Evolutionary conservation across 2,888 invertebrate species (phyloP).

Genomic region (Ectobius pallidus): DNA sequence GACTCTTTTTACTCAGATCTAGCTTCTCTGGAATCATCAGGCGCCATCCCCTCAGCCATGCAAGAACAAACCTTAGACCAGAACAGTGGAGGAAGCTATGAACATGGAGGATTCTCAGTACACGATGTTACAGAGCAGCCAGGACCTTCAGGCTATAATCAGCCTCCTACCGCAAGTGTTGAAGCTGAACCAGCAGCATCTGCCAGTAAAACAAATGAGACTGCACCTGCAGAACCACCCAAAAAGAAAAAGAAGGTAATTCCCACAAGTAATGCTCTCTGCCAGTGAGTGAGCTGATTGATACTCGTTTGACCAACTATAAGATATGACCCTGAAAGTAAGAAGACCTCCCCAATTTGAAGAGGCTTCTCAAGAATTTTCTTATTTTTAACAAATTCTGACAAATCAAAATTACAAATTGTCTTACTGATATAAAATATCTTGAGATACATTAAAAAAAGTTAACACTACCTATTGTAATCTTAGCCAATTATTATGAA

Average conservation of each 20-base stretch:
- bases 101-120: conserved; percentile 35
- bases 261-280: background rate
- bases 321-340: too few relatives aligned
- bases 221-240: background rate
- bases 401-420: too few relatives aligned
- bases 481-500: too few relatives aligned
- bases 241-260: conserved; percentile 32
- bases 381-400: too few relatives aligned
- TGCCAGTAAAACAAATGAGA: background rate
- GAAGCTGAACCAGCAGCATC: conserved; percentile 47
- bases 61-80: conserved; percentile 17
- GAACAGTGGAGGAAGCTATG: background rate
- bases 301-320: too few relatives aligned
- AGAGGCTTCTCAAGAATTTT: too few relatives aligned
- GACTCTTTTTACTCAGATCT: conserved; percentile 67
- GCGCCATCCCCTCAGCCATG: conserved; percentile 27
- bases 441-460: too few relatives aligned
- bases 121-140: conserved; percentile 43
- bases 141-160: conserved; percentile 43
- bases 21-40: conserved; percentile 58
- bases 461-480: too few relatives aligned
- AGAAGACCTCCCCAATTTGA: too few relatives aligned
- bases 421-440: too few relatives aligned
- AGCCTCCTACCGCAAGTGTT: conserved; percentile 40
- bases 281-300: too few relatives aligned